Base-by-base conservation (phyloP, 2,888 invertebrate genomes). In the Nezara viridula region DNA sequence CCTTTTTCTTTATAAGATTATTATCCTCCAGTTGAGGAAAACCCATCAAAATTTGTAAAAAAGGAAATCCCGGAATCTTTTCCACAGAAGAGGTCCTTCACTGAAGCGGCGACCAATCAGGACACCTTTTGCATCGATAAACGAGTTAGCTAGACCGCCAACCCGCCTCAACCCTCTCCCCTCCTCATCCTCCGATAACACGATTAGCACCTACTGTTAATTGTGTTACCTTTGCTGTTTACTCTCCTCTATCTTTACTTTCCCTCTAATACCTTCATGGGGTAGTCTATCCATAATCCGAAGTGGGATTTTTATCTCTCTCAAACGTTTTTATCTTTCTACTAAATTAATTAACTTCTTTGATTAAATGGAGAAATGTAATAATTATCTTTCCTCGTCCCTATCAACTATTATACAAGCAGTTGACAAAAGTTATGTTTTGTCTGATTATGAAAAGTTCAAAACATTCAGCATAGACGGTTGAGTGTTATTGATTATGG, bases 51-150 rank as follows among this genome's bases (percentile, higher is more conserved):
- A 60, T 60, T 16, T 27, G 14, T 60, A 27, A 60, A 60, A n/a
- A 60, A 27, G 60, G 27, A 27, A 60, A 52, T 52, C 52, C 52
- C 24, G 52, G n/a, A 32, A 14, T 16, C 14, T 60, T 27, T 60
- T 27, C 27, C 27, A 60, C 27, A 4, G 55, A 55, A 55, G 55
- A 55, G 27, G 27, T 9, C 27, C 60, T 32, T 32, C 60, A 16
- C 9, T n/a, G 27, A 12, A 60, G 60, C 27, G 27, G 14, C 27
- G 27, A 60, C 27, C 60, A 60, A 60, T 60, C 60, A 27, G 60
- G 60, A 60, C 60, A 60, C 60, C 60, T 60, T 60, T 60, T 60
- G 27, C 60, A 60, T 60, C 60, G 60, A 60, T 60, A 60, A 60
- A 60, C 27, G 60, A 60, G 60, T 60, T 60, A 60, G 60, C 60